Conservation (phyloP, 2,113 vertebrate species). For the Passerina amoena region DNA sequence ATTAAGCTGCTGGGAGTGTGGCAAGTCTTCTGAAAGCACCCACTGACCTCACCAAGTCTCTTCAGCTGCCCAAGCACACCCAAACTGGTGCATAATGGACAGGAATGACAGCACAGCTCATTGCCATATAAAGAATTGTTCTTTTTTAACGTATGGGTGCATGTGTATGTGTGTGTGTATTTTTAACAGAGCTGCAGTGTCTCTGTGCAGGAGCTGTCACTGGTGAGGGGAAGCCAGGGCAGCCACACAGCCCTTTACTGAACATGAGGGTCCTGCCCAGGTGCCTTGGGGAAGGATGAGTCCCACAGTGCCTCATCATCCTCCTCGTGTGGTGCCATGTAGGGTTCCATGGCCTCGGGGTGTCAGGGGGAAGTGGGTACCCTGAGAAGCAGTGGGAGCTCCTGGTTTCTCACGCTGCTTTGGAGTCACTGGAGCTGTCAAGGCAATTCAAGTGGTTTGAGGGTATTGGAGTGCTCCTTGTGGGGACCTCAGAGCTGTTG, state of each 20-base stretch:
- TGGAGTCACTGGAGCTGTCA: not conserved
- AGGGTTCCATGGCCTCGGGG: rapidly evolving
- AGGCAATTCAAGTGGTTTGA: not conserved
- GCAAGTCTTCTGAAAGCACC: not conserved
- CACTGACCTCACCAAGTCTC: not conserved
- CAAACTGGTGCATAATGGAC: not conserved
- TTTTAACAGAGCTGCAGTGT: slow-evolving; percentile 31
- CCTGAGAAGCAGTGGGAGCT: not conserved
- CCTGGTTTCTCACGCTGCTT: not conserved
- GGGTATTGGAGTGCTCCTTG: not conserved
- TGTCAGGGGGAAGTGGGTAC: not conserved
- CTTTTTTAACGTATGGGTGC: not conserved
- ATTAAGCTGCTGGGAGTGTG: not conserved
- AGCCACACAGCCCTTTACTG: not conserved
- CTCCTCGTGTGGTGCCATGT: rapidly evolving
- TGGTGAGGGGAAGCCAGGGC: not conserved
- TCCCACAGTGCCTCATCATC: not conserved
- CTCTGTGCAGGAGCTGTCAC: slow-evolving; percentile 1
- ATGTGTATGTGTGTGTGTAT: not conserved
- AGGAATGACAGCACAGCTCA: not conserved
- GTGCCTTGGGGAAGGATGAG: not conserved
- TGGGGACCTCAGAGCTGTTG: rapidly evolving
- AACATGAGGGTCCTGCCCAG: not conserved
- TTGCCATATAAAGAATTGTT: not conserved
- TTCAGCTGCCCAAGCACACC: not conserved